Conservation (phyloP, 2,113 vertebrate species). For the Acrocephalus kingi region DNA sequence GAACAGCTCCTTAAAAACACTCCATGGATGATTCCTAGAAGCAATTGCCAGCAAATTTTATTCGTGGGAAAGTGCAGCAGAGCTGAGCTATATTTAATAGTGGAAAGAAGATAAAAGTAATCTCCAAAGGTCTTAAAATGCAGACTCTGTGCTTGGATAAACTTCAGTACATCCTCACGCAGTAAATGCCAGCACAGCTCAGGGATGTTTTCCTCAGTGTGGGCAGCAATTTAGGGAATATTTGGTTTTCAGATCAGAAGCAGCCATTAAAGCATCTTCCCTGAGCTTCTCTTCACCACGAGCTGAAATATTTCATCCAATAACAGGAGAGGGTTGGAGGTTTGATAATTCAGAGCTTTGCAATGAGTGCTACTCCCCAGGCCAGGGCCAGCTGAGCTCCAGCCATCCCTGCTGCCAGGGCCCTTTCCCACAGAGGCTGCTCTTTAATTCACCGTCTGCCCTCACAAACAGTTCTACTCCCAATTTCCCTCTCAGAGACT, state of each 20-base stretch:
- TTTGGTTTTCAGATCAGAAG: not conserved
- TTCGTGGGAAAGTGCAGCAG: not conserved
- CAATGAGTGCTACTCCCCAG: not conserved
- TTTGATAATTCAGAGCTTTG: not conserved
- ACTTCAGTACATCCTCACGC: not conserved
- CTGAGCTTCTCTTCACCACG: not conserved
- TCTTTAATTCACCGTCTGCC: not conserved
- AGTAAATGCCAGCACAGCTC: not conserved
- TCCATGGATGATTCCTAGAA: not conserved
- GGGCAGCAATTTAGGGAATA: not conserved
- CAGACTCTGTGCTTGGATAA: not conserved
- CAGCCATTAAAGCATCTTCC: not conserved
- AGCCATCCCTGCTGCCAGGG: not conserved
- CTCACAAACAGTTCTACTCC: not conserved
- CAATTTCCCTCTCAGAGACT: not conserved
- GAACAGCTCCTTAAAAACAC: not conserved
- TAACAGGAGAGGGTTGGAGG: not conserved
- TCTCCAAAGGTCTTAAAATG: slow-evolving; percentile 6
- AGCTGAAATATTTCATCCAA: not conserved
- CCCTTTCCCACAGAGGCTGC: not conserved
- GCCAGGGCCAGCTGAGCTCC: not conserved
- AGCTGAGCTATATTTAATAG: slow-evolving; percentile 4
- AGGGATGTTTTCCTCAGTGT: not conserved
- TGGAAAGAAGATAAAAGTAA: slow-evolving; percentile 1
- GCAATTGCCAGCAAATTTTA: not conserved